These are phyloP conservation scores for Actinernus sp. DNA, from an alignment of 92 coral and sea anemone species.

Conservation along the genomic window DNA sequence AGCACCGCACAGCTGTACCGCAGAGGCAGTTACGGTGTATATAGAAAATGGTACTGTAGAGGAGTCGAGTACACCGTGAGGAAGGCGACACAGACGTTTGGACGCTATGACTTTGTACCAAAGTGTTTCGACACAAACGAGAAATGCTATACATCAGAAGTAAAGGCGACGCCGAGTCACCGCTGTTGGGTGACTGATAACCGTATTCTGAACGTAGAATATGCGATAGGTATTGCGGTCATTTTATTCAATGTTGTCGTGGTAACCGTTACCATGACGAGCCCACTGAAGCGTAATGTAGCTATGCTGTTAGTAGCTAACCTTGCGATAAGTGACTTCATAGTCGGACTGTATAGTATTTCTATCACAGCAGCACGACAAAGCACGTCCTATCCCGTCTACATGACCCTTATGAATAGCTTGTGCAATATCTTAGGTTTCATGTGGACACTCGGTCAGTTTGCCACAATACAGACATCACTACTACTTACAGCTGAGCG, in stretches of 20 bases:
- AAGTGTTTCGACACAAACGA: constrained; percentile 16
- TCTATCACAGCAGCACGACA: constrained; percentile 28
- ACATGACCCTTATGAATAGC: not conserved
- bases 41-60: constrained; percentile 33
- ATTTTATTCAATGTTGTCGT: constrained; percentile 39
- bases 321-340: constrained; percentile 33
- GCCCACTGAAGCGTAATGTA: constrained; percentile 29
- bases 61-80: constrained; percentile 27
- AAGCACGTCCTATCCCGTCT: constrained; percentile 33
- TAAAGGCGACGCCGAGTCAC: constrained; percentile 20
- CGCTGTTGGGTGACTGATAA: constrained; percentile 53
- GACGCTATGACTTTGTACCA: constrained; percentile 21
- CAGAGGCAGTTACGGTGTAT: constrained; percentile 16
- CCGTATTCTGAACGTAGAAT: constrained; percentile 27
- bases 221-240: constrained; percentile 12
- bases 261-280: constrained; percentile 24
- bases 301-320: constrained; percentile 46
- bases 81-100: constrained; percentile 27
- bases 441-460: constrained; percentile 69
- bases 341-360: constrained; percentile 25
- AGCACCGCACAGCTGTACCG: constrained; percentile 1
- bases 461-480: constrained; percentile 55
- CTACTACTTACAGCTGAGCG: constrained; percentile 68
- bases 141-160: constrained; percentile 32
- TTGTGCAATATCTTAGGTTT: constrained; percentile 65